A percentile compares a stretch with the other conserved stretches of the same genome.
Conservation (phyloP, 1,140 invertebrate genomes). For the Euura lappo region DNA sequence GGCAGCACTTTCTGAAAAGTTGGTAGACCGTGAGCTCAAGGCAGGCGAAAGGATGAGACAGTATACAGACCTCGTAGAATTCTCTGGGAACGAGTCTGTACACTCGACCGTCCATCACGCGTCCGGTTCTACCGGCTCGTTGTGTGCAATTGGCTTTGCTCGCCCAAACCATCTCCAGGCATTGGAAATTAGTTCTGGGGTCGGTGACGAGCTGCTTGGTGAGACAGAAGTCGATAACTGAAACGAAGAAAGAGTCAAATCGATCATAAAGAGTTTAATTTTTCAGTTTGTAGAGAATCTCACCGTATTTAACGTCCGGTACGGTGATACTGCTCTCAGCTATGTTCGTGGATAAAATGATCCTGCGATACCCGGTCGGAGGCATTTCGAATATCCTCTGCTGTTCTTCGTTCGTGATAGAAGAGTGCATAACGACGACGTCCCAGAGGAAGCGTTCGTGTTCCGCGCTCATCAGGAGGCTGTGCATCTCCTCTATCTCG, state of each 20-base stretch:
- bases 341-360: slow-evolving; percentile 96
- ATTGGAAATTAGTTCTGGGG: slow-evolving; percentile 77
- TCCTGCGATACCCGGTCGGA: slow-evolving; percentile 71
- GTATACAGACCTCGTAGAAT: slow-evolving; percentile 73
- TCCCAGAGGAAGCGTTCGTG: slow-evolving; percentile 60
- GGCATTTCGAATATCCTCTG: slow-evolving; percentile 71
- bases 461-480: slow-evolving; percentile 35
- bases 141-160: slow-evolving; percentile 89
- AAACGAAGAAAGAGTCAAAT: slow-evolving; percentile 34
- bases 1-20: slow-evolving; percentile 53
- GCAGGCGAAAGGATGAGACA: slow-evolving; percentile 12
- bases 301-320: slow-evolving; percentile 88
- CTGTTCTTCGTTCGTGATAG: slow-evolving; percentile 78
- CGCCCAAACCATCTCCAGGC: slow-evolving; percentile 84
- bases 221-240: slow-evolving; percentile 96
- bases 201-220: slow-evolving; percentile 84
- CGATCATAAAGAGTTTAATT: slow-evolving; percentile 13
- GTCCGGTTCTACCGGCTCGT: slow-evolving; percentile 87
- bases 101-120: slow-evolving; percentile 84
- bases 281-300: slow-evolving; percentile 22
- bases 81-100: slow-evolving; percentile 80
- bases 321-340: slow-evolving; percentile 98
- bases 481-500: slow-evolving; percentile 77
- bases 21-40: slow-evolving; percentile 11
- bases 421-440: slow-evolving; percentile 75